Percentiles rank a stretch among this genome's conserved stretches.
phyloP scores from a whole-genome alignment of 2,888 invertebrate genomes.

The Hybos culiciformis region DNA sequence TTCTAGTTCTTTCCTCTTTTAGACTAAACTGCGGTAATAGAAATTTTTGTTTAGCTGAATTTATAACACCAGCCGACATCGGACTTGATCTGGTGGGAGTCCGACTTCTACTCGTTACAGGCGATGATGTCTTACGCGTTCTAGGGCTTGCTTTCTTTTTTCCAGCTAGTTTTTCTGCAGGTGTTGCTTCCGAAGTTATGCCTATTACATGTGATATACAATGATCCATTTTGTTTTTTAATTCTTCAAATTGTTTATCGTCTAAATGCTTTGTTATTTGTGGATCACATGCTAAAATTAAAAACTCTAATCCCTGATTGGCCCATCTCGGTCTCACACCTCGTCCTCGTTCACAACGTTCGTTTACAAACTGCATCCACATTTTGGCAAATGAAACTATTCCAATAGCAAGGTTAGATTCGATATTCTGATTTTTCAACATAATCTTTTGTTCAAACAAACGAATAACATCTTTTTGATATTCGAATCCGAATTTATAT shows the following conservation, averaged over 20 bases:
- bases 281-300: slow-evolving; percentile 74
- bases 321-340: slow-evolving; percentile 79
- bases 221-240: slow-evolving; percentile 67
- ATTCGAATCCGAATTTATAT: slow-evolving; percentile 83
- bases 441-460: slow-evolving; percentile 38
- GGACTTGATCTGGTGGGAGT: slow-evolving; percentile 36
- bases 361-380: slow-evolving; percentile 83
- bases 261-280: slow-evolving; percentile 62
- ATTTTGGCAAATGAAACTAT: slow-evolving; percentile 58
- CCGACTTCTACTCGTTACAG: slow-evolving; percentile 30
- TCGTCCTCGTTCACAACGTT: slow-evolving; percentile 69
- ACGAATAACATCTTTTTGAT: slow-evolving; percentile 41
- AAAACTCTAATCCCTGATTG: slow-evolving; percentile 74
- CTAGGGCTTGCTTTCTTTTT: slow-evolving; percentile 35
- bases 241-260: slow-evolving; percentile 62
- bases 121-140: slow-evolving; percentile 33
- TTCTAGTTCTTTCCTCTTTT: slow-evolving; percentile 23
- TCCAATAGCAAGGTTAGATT: slow-evolving; percentile 40
- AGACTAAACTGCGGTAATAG: slow-evolving; percentile 33
- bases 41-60: slow-evolving; percentile 28
- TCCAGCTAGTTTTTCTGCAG: slow-evolving; percentile 29
- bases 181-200: slow-evolving; percentile 39
- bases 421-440: slow-evolving; percentile 30
- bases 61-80: slow-evolving; percentile 33
- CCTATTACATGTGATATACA: slow-evolving; percentile 81